These are phyloP conservation scores for Erebia ligea DNA, from an alignment of 2,888 invertebrate species.

Conservation along the genomic window DNA sequence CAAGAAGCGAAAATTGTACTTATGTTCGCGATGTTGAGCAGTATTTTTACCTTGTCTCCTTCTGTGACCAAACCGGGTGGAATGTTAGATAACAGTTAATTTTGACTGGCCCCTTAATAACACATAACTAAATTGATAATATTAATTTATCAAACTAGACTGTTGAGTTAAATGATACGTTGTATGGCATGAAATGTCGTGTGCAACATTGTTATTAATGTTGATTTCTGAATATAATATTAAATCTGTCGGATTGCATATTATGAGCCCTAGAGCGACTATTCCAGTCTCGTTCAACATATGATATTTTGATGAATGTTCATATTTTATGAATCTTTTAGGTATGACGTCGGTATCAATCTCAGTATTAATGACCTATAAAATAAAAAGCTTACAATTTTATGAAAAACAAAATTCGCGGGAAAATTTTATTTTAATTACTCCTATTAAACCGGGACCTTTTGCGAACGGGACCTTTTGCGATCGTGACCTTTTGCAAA, in stretches of 20 bases:
- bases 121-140: not conserved
- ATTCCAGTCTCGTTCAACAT: conserved; percentile 62
- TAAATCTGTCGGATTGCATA: conserved; percentile 66
- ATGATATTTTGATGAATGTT: conserved; percentile 77
- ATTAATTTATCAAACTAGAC: not conserved
- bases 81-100: not conserved
- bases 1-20: conserved; percentile 3
- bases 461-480: too few relatives aligned
- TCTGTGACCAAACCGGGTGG: not conserved
- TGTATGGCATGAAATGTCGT: conserved; percentile 41
- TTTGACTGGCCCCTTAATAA: too few relatives aligned
- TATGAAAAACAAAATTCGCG: not conserved
- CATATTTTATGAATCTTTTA: conserved; percentile 79
- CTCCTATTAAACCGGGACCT: too few relatives aligned
- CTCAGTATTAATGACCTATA: conserved; percentile 76
- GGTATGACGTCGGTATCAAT: conserved; percentile 75
- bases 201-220: not conserved
- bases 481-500: not conserved
- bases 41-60: not conserved
- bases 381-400: conserved; percentile 51
- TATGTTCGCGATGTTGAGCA: not conserved
- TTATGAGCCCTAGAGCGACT: conserved; percentile 60
- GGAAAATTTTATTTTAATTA: not conserved
- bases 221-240: conserved; percentile 48
- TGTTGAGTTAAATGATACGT: not conserved